Evolutionary conservation across 1,140 invertebrate genomes (phyloP).

Genomic region (Helicorthomorpha holstii): DNA sequence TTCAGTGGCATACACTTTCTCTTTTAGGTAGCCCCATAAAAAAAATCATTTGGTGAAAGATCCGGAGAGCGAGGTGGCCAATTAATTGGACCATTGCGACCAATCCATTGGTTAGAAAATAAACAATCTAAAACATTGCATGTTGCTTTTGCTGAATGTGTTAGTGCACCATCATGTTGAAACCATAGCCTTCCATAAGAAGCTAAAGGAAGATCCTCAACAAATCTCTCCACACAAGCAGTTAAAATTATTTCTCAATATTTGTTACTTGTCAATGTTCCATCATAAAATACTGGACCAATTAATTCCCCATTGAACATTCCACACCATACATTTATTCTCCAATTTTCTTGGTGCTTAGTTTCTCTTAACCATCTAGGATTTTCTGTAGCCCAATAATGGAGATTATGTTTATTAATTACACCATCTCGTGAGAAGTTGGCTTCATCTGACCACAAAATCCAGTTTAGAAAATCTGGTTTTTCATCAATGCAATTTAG

Average conservation of each 20-base stretch:
- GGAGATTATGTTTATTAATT: neutral
- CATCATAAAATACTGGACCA: slow-evolving; percentile 1
- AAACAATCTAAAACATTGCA: slow-evolving; percentile 17
- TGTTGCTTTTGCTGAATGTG: slow-evolving; percentile 19
- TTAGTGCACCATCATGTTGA: slow-evolving; percentile 26
- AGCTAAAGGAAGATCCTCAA: neutral
- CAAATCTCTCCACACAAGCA: neutral
- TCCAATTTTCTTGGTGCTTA: neutral
- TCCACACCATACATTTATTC: slow-evolving; percentile 6
- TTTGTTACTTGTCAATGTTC: neutral
- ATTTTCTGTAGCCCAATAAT: slow-evolving; percentile 3
- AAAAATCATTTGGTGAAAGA: slow-evolving; percentile 26
- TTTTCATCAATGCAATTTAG: slow-evolving; percentile 1
- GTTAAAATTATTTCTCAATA: neutral
- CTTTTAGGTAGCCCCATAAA: slow-evolving; percentile 25
- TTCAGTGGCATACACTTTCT: slow-evolving; percentile 15
- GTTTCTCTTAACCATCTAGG: neutral
- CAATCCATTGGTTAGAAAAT: slow-evolving; percentile 26
- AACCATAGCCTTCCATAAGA: slow-evolving; percentile 12
- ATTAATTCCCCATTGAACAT: neutral
- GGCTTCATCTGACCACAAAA: slow-evolving; percentile 2
- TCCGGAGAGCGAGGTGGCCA: slow-evolving; percentile 28
- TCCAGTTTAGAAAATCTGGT: neutral
- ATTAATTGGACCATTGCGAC: slow-evolving; percentile 20
- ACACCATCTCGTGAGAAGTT: neutral